These are phyloP conservation scores for Callipepla californica DNA, from an alignment of 2,113 vertebrate genomes.

Conservation along the genomic window DNA sequence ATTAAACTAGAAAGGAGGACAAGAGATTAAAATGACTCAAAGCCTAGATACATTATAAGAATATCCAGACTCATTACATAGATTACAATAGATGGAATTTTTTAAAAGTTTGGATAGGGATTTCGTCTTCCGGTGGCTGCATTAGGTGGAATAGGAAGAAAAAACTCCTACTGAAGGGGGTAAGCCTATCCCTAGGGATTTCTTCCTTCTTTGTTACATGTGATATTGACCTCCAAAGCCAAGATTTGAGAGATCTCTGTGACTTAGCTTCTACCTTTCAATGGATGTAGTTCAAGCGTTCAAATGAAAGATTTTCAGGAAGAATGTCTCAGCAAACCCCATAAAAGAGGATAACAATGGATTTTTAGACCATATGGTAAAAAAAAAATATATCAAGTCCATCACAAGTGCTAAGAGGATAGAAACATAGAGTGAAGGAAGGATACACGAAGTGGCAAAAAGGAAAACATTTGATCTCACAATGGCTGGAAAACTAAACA, in stretches of 20 bases:
- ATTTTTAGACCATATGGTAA: constrained; percentile 14
- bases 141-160: neutral
- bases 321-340: neutral
- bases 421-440: constrained; percentile 37
- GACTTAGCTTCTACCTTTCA: neutral
- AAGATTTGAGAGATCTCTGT: neutral
- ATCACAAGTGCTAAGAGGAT: constrained; percentile 6
- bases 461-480: constrained; percentile 34
- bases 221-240: neutral
- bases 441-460: neutral
- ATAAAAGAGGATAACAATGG: neutral
- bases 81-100: neutral
- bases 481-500: constrained; percentile 28
- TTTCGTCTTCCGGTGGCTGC: neutral
- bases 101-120: neutral
- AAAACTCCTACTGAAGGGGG: neutral
- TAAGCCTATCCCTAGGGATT: neutral
- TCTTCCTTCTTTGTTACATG: neutral
- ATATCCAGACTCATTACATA: neutral
- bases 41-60: neutral
- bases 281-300: neutral
- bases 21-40: neutral
- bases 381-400: constrained; percentile 23
- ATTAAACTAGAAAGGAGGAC: neutral
- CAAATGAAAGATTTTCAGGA: neutral